Evolutionary conservation across 2,113 vertebrate species (phyloP).

Genomic region (Labrus mixtus): DNA sequence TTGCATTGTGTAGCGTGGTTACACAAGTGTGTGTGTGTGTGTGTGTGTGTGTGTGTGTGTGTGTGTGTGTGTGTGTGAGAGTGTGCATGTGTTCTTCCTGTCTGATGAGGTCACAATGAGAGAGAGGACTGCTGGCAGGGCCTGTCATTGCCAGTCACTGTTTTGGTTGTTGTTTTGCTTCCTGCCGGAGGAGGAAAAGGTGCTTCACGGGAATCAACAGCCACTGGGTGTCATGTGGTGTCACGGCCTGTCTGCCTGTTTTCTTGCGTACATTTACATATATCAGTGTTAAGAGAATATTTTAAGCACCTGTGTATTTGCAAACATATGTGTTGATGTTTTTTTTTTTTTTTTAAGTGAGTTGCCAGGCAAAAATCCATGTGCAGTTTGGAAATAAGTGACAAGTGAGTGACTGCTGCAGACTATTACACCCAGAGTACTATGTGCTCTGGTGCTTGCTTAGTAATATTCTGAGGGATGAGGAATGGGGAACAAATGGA

Average conservation of each 20-base stretch:
- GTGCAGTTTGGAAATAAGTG: conserved; percentile 39
- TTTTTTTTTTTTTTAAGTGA: conserved; percentile 20
- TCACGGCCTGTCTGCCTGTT: conserved; percentile 52
- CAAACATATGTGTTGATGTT: conserved; percentile 51
- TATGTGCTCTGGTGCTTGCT: conserved; percentile 22
- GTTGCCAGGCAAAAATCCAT: conserved; percentile 28
- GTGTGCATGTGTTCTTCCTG: conserved; percentile 28
- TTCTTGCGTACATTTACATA: conserved; percentile 51
- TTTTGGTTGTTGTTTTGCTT: conserved; percentile 76
- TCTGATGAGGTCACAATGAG: conserved; percentile 75
- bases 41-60: not conserved
- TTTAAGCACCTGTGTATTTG: conserved; percentile 43
- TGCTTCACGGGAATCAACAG: conserved; percentile 69
- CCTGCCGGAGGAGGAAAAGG: conserved; percentile 71
- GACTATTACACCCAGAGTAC: conserved; percentile 51
- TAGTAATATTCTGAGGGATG: conserved; percentile 34
- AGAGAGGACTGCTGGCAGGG: conserved; percentile 67
- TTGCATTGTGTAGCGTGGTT: conserved; percentile 49
- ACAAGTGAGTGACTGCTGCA: conserved; percentile 40
- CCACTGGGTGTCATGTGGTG: conserved; percentile 62
- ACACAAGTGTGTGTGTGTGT: not conserved
- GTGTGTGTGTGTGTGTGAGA: conserved; percentile 5
- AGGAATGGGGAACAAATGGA: conserved; percentile 24
- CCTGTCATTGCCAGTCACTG: conserved; percentile 78
- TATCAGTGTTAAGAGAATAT: conserved; percentile 24